These are phyloP conservation scores for Siniperca obscura DNA, from an alignment of 2,797 vertebrate species.

Conservation along the genomic window DNA sequence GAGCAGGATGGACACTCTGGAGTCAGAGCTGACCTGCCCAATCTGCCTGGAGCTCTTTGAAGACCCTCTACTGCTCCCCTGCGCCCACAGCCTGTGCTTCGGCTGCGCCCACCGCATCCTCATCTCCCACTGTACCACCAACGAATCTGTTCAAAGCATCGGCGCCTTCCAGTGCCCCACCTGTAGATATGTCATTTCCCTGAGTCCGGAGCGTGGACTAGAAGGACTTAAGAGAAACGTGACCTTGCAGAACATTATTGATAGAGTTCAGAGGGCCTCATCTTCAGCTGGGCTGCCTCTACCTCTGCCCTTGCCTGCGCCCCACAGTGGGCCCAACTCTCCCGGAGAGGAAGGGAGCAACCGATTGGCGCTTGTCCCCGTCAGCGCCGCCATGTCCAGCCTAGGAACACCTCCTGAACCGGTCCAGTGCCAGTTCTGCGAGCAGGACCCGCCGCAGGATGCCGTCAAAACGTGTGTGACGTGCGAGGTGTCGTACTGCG, in stretches of 20 bases:
- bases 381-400: slow-evolving; percentile 89
- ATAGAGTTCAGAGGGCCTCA: slow-evolving; percentile 93
- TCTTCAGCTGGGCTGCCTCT: slow-evolving; percentile 76
- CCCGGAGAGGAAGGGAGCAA: slow-evolving; percentile 91
- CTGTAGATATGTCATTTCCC: slow-evolving; percentile 96
- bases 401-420: slow-evolving; percentile 86
- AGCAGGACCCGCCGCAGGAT: slow-evolving; percentile 95
- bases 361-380: slow-evolving; percentile 82
- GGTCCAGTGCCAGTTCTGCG: slow-evolving; percentile 97
- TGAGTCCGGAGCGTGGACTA: slow-evolving; percentile 92
- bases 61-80: slow-evolving; percentile 96
- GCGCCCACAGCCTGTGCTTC: slow-evolving; percentile 96
- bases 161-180: slow-evolving; percentile 96
- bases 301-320: slow-evolving; percentile 74
- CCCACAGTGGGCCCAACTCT: slow-evolving; percentile 92
- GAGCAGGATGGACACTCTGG: slow-evolving; percentile 98
- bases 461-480: slow-evolving; percentile 96
- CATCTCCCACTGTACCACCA: slow-evolving; percentile 93
- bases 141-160: slow-evolving; percentile 94
- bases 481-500: slow-evolving; percentile 97
- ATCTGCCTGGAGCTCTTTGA: slow-evolving; percentile 99
- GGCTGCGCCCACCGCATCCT: slow-evolving; percentile 96
- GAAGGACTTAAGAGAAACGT: slow-evolving; percentile 98
- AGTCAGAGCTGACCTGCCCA: slow-evolving; percentile 99
- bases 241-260: slow-evolving; percentile 96